Evolutionary conservation across 1,140 invertebrate genomes (phyloP).

Genomic region (Cylas formicarius): DNA sequence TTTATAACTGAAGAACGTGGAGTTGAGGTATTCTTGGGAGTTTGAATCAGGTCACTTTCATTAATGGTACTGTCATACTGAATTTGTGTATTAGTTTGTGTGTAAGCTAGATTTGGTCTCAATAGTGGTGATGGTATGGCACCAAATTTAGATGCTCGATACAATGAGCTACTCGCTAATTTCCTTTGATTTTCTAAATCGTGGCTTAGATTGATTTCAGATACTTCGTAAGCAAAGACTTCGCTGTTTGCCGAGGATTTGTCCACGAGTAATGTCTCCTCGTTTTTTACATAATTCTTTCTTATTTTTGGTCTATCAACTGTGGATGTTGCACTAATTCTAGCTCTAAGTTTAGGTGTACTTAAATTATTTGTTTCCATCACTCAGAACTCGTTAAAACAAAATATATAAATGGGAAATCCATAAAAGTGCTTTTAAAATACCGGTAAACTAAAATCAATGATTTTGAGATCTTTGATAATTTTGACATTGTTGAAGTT

Average conservation of each 20-base stretch:
- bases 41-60: slow-evolving; percentile 29
- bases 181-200: slow-evolving; percentile 17
- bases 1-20: slow-evolving; percentile 15
- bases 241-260: slow-evolving; percentile 7
- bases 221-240: slow-evolving; percentile 3
- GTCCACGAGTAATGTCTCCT: background rate
- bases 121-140: slow-evolving; percentile 25
- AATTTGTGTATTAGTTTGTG: slow-evolving; percentile 2
- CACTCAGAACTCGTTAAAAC: too few species aligned
- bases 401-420: too few species aligned
- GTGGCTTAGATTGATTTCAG: slow-evolving; percentile 5
- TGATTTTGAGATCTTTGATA: too few species aligned
- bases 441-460: too few species aligned
- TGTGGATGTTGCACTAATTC: slow-evolving; percentile 16
- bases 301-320: slow-evolving; percentile 12
- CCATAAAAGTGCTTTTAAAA: too few species aligned
- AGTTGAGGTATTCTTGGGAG: slow-evolving; percentile 25
- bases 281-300: slow-evolving; percentile 7
- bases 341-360: slow-evolving; percentile 11
- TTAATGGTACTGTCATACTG: slow-evolving; percentile 28
- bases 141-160: slow-evolving; percentile 20
- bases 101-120: slow-evolving; percentile 11
- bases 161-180: slow-evolving; percentile 19
- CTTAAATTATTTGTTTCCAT: too few species aligned
- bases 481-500: too few species aligned